Percentiles rank a stretch among this genome's conserved stretches.
Evolutionary conservation across 2,113 vertebrate genomes (phyloP).

Genomic region (Melanerpes aurifrons): DNA sequence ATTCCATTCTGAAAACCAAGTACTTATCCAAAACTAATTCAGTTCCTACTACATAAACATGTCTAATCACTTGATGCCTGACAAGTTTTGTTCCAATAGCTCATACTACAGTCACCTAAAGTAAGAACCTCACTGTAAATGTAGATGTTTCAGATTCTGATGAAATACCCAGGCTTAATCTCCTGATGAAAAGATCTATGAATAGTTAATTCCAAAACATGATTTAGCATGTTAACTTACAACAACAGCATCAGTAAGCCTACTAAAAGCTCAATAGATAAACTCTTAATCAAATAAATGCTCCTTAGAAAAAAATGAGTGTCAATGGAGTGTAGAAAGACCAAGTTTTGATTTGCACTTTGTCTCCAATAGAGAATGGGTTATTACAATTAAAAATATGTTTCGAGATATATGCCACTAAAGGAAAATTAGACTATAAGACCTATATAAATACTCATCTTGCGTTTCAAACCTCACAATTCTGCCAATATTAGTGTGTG

Average conservation of each 20-base stretch:
- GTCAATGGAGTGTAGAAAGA: background rate
- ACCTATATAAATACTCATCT: background rate
- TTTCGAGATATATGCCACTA: background rate
- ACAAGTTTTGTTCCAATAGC: constrained; percentile 12
- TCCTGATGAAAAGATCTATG: background rate
- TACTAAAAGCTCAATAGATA: background rate
- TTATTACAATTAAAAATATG: background rate
- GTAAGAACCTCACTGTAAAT: constrained; percentile 12
- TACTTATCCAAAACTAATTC: constrained; percentile 33
- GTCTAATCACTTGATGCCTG: background rate
- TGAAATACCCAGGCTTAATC: background rate
- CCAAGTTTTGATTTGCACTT: background rate
- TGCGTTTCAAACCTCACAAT: background rate
- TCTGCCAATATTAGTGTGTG: background rate
- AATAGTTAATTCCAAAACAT: background rate
- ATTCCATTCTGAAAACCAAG: background rate
- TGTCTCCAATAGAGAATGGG: background rate
- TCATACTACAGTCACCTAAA: background rate
- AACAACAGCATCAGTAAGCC: background rate
- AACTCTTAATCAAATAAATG: background rate
- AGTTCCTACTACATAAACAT: constrained; percentile 20
- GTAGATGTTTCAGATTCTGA: background rate
- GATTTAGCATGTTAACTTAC: background rate
- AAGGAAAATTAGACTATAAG: background rate
- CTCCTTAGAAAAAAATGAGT: background rate